Evolutionary conservation across 2,888 invertebrate genomes (phyloP).

Genomic region (Belgica antarctica): DNA sequence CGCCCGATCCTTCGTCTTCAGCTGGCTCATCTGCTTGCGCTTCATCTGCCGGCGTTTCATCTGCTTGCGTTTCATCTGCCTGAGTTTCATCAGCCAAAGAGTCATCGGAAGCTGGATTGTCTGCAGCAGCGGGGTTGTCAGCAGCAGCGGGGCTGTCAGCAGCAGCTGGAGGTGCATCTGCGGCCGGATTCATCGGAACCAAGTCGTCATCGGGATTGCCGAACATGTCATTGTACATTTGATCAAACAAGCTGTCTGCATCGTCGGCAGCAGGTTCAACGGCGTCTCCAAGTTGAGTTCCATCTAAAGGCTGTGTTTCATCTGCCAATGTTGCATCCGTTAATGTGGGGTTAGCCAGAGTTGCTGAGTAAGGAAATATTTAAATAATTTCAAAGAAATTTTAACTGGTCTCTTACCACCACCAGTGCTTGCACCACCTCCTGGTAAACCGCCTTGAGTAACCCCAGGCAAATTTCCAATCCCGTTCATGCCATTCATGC

Average conservation of each 20-base stretch:
- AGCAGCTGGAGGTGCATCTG: slow-evolving; percentile 46
- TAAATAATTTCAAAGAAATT: no score
- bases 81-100: no score
- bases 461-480: neutral
- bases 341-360: neutral
- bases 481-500: slow-evolving; percentile 40
- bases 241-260: slow-evolving; percentile 29
- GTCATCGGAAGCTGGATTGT: slow-evolving; percentile 17
- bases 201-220: slow-evolving; percentile 43
- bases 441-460: neutral
- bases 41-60: slow-evolving; percentile 48
- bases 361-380: no score
- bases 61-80: slow-evolving; percentile 47
- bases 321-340: slow-evolving; percentile 13
- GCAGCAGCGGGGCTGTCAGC: neutral
- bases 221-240: slow-evolving; percentile 17
- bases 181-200: slow-evolving; percentile 47
- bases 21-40: slow-evolving; percentile 14
- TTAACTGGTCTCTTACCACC: slow-evolving; percentile 32
- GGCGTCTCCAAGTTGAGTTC: slow-evolving; percentile 50
- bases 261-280: neutral
- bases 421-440: neutral
- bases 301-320: slow-evolving; percentile 33
- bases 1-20: slow-evolving; percentile 60
- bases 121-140: neutral